A percentile compares a stretch with the other conserved stretches of the same genome.
These are phyloP conservation scores for Drosophila fulvimacula DNA, from an alignment of 2,888 invertebrate species.

Conservation along the genomic window DNA sequence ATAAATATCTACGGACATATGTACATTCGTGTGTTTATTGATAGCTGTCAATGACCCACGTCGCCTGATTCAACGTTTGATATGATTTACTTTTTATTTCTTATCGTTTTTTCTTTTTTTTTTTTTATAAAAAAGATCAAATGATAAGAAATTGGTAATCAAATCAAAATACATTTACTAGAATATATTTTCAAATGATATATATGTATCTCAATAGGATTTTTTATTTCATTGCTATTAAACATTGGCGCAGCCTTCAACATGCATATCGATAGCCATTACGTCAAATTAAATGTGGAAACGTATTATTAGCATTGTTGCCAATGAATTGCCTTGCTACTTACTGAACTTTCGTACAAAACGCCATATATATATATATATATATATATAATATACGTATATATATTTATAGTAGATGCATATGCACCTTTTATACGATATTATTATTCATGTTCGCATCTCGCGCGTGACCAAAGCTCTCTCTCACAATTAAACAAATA, in stretches of 20 bases:
- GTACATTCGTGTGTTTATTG: not conserved
- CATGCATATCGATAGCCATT: conserved; percentile 15
- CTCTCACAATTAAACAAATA: conserved; percentile 29
- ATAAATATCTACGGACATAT: conserved; percentile 18
- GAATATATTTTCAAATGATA: not conserved
- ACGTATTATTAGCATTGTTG: conserved; percentile 27
- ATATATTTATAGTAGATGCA: conserved; percentile 10
- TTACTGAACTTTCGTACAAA: conserved; percentile 9
- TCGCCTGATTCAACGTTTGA: conserved; percentile 23
- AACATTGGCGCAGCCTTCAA: conserved; percentile 2
- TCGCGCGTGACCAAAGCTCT: conserved; percentile 61
- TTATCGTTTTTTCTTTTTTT: conserved; percentile 16
- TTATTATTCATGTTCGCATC: conserved; percentile 51
- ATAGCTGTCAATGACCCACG: conserved; percentile 52
- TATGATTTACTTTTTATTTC: not conserved
- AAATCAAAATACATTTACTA: not conserved
- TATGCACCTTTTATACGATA: conserved; percentile 11
- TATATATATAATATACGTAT: not conserved
- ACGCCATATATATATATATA: not conserved
- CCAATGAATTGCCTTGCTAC: conserved; percentile 5
- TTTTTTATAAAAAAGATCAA: too few species aligned
- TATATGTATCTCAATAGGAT: not conserved
- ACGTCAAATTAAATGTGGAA: conserved; percentile 6
- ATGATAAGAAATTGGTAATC: conserved; percentile 11
- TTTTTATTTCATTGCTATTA: conserved; percentile 1